Evolutionary conservation across 2,888 invertebrate species (phyloP), one percentile per base, ranked within the genome.

Genomic region (Adelognathus sp.): DNA sequence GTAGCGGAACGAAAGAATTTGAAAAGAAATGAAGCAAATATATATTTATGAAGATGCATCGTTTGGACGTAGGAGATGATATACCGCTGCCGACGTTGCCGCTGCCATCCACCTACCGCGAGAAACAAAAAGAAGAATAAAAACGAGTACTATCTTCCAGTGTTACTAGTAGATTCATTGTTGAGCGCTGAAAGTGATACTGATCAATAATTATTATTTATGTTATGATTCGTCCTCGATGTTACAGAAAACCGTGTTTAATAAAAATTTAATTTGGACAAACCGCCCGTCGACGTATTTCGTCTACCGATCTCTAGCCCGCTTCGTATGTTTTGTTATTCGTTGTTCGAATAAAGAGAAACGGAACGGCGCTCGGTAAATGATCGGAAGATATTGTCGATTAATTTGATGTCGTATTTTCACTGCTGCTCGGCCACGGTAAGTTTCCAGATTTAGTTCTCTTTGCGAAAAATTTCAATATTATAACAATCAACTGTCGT

Each of bases 251-350:
- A 75, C 82, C 89, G 89, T 91, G 89, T 91, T 91, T 90, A 91
- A 91, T 91, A 90, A 91, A 91, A 90, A 88, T 90, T 90, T 90
- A 89, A 91, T 90, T 91, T 90, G 89, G 89, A 90, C 89, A 90
- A 90, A 89, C 85, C 84, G n/a, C n/a, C 54, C 70, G 70, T 77
- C 70, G 67, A 79, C 75, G 71, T 75, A 66, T 79, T 79, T 79
- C 71, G 72, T 79, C 71, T 75, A 60, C 61, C n/a, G 75, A 66
- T 46, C 14, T 16, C 14, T n/a, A n/a, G 39, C 60, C n/a, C 31
- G 29, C 41, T 73, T 67, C 73, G 52, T 41, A 54, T 16, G 9
- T n/a, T 39, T 41, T n/a, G 29, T 9, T 7, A 50, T 39, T 67
- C 41, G 60, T 50, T 76, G 58, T 58, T 46, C 39, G 58, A 61